A percentile compares a stretch with the other conserved stretches of the same genome.
Evolutionary conservation across 2,888 invertebrate species (phyloP).

Genomic region (Automeris io): DNA sequence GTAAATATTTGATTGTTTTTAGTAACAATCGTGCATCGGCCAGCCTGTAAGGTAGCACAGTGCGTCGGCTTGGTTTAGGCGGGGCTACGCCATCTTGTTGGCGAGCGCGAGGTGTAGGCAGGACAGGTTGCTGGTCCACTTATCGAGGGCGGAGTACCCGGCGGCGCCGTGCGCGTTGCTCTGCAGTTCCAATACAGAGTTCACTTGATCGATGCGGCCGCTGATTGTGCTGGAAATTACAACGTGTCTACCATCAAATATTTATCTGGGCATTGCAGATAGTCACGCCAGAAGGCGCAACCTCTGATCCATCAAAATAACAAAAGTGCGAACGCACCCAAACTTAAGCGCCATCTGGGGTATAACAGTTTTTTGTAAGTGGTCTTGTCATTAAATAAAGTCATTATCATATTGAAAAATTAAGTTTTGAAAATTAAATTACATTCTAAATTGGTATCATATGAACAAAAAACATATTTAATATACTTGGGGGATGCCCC

Average conservation of each 20-base stretch:
- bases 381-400: too few species aligned
- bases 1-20: too few species aligned
- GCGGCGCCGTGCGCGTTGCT: conserved; percentile 87
- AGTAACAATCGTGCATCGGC: too few species aligned
- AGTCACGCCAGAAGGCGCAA: not conserved
- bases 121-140: conserved; percentile 95
- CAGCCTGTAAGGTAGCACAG: not conserved
- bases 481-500: too few species aligned
- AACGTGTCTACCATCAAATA: not conserved
- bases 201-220: conserved; percentile 94
- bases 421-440: too few species aligned
- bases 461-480: not conserved
- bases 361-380: too few species aligned
- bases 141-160: conserved; percentile 94
- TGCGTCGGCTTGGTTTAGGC: too few species aligned
- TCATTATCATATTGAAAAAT: too few species aligned
- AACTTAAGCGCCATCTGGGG: too few species aligned
- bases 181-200: conserved; percentile 93
- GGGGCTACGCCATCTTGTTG: conserved; percentile 90
- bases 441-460: not conserved
- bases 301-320: too few species aligned
- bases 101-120: conserved; percentile 92
- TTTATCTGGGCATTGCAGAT: not conserved
- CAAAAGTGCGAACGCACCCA: too few species aligned
- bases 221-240: conserved; percentile 84